phyloP scores from a whole-genome alignment of 2,888 invertebrate genomes.

The Lottia gigantea region DNA sequence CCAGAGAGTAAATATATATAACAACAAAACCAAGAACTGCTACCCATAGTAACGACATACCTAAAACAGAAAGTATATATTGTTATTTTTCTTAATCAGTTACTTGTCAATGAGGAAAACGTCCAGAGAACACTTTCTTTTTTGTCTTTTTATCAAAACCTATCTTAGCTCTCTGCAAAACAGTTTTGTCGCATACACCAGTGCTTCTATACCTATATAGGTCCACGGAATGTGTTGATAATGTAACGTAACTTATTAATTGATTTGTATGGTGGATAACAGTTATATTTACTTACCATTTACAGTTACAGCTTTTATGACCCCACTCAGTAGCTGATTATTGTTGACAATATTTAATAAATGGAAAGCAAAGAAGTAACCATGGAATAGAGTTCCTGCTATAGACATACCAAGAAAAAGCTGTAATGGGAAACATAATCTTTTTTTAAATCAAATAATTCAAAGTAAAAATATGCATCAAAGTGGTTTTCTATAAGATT shows the following conservation, averaged over 20 bases:
- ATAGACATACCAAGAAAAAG: constrained; percentile 63
- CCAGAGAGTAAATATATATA: constrained; percentile 67
- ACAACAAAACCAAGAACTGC: constrained; percentile 66
- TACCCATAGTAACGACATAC: constrained; percentile 68
- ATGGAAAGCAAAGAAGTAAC: constrained; percentile 69
- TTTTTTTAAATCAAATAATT: background rate
- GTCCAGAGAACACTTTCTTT: too few relatives aligned
- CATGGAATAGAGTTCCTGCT: constrained; percentile 61
- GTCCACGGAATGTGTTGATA: too few relatives aligned
- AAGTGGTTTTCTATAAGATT: background rate
- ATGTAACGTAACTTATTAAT: too few relatives aligned
- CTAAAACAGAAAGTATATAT: constrained; percentile 38
- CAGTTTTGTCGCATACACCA: too few relatives aligned
- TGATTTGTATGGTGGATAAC: too few relatives aligned
- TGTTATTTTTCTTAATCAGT: too few relatives aligned
- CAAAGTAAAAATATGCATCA: background rate
- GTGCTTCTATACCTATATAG: too few relatives aligned
- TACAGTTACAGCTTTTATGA: constrained; percentile 68
- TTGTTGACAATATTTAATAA: constrained; percentile 68
- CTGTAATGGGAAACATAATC: constrained; percentile 40
- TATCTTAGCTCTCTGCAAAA: too few relatives aligned
- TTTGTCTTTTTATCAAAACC: too few relatives aligned
- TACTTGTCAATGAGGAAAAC: too few relatives aligned
- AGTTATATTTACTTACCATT: constrained; percentile 54
- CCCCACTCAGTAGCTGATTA: constrained; percentile 67